Evolutionary conservation across 2,888 invertebrate genomes (phyloP).

Genomic region (Gymnosoma rotundatum): DNA sequence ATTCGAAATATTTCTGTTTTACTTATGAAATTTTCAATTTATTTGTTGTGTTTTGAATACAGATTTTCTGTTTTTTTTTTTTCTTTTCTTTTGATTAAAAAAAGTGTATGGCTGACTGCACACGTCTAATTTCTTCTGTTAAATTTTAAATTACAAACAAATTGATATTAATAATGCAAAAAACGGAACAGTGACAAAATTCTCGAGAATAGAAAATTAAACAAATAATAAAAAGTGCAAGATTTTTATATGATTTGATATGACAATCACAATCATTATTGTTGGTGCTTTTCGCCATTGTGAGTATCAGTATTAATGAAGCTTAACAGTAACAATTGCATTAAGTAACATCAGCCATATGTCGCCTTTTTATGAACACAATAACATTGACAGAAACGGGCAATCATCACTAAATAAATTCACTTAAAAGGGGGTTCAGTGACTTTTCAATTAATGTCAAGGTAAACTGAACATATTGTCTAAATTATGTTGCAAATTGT

Average conservation of each 20-base stretch:
- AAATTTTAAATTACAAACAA: neutral
- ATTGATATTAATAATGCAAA: conserved; percentile 21
- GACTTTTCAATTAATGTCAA: conserved; percentile 69
- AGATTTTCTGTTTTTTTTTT: too few relatives aligned
- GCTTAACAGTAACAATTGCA: conserved; percentile 36
- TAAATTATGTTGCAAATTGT: neutral
- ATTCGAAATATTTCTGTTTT: too few relatives aligned
- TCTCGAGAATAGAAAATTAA: conserved; percentile 26
- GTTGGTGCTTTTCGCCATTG: neutral
- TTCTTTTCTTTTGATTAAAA: too few relatives aligned
- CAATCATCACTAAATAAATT: conserved; percentile 4
- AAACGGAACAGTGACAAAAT: neutral
- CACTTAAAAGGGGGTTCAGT: conserved; percentile 48
- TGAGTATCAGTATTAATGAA: conserved; percentile 13
- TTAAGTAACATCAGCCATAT: conserved; percentile 26
- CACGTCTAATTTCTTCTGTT: neutral
- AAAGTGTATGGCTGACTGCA: neutral
- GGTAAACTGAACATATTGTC: conserved; percentile 38
- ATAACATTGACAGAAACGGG: neutral
- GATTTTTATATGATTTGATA: neutral
- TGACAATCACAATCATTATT: neutral
- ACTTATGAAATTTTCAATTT: too few relatives aligned
- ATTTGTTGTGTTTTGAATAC: too few relatives aligned
- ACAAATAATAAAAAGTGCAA: neutral
- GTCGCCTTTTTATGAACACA: neutral